These are phyloP conservation scores for Hirtodrosophila trivittata DNA, from an alignment of 2,888 invertebrate species.

Conservation along the genomic window DNA sequence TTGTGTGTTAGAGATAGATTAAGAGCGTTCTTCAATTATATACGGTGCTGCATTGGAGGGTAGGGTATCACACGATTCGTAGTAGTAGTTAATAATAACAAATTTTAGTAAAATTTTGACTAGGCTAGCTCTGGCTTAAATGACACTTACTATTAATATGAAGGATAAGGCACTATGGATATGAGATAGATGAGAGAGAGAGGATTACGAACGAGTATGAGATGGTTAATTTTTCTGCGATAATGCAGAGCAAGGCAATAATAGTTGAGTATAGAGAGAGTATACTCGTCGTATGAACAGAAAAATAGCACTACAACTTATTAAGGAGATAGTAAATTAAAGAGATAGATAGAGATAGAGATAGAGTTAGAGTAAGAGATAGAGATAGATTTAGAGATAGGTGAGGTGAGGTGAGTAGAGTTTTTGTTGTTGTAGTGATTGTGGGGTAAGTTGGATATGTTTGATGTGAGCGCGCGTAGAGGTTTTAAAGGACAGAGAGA, in stretches of 20 bases:
- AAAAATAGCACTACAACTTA: slow-evolving; percentile 56
- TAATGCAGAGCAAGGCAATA: slow-evolving; percentile 65
- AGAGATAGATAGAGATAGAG: slow-evolving; percentile 11
- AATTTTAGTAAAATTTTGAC: slow-evolving; percentile 38
- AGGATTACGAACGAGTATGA: slow-evolving; percentile 4
- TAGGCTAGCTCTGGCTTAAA: slow-evolving; percentile 57
- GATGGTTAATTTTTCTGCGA: slow-evolving; percentile 34
- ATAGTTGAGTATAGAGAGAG: slow-evolving; percentile 24
- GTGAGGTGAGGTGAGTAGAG: slow-evolving; percentile 27
- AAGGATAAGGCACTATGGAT: background rate
- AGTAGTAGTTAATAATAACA: slow-evolving; percentile 22
- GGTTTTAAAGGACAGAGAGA: slow-evolving; percentile 27
- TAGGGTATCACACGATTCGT: slow-evolving; percentile 36
- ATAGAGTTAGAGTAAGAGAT: slow-evolving; percentile 14
- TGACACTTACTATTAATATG: slow-evolving; percentile 25
- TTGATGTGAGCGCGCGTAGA: slow-evolving; percentile 40
- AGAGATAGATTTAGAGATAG: background rate
- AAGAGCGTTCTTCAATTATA: slow-evolving; percentile 35
- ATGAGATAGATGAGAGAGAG: slow-evolving; percentile 26
- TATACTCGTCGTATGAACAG: slow-evolving; percentile 32
- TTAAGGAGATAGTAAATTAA: slow-evolving; percentile 23
- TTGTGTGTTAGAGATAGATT: slow-evolving; percentile 9
- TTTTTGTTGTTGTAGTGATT: slow-evolving; percentile 17
- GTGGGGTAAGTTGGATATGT: slow-evolving; percentile 14
- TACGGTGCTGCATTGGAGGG: slow-evolving; percentile 35